Percentiles rank a stretch among this genome's conserved stretches.
phyloP scores from a whole-genome alignment of 1,140 invertebrate genomes.

The Lutraria rhynchaena region DNA sequence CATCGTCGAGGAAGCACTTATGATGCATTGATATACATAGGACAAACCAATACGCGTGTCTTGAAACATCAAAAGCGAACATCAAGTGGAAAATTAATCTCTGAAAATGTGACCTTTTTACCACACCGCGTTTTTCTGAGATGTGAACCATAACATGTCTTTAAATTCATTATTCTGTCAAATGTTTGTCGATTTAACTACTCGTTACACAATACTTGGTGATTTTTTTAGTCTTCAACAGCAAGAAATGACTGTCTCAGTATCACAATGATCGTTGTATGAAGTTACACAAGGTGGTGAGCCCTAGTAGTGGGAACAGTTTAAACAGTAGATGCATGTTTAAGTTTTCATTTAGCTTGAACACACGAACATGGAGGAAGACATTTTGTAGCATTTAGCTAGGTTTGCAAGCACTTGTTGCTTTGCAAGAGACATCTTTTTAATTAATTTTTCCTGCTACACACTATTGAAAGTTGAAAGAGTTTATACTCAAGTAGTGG shows the following conservation, averaged over 20 bases:
- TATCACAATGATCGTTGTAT: background rate
- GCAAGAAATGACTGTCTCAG: background rate
- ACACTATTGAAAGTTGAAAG: background rate
- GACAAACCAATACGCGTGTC: no score
- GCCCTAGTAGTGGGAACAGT: no score
- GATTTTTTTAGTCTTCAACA: background rate
- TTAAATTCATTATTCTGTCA: background rate
- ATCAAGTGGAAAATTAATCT: no score
- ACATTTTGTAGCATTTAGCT: constrained; percentile 43
- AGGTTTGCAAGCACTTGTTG: constrained; percentile 45
- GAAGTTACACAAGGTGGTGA: background rate
- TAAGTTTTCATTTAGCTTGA: constrained; percentile 1
- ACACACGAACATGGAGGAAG: constrained; percentile 40
- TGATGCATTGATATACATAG: background rate
- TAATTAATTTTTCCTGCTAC: background rate
- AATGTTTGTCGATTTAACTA: constrained; percentile 6
- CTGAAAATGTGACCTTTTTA: constrained; percentile 40
- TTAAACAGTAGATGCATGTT: background rate
- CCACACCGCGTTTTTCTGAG: constrained; percentile 35
- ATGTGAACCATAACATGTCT: constrained; percentile 29
- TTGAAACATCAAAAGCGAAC: no score
- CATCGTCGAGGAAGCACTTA: background rate
- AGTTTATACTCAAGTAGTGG: background rate
- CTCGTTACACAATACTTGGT: background rate
- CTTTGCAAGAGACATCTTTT: constrained; percentile 9